Conservation (phyloP, 2,888 invertebrate genomes). For the Cabera pusaria region DNA sequence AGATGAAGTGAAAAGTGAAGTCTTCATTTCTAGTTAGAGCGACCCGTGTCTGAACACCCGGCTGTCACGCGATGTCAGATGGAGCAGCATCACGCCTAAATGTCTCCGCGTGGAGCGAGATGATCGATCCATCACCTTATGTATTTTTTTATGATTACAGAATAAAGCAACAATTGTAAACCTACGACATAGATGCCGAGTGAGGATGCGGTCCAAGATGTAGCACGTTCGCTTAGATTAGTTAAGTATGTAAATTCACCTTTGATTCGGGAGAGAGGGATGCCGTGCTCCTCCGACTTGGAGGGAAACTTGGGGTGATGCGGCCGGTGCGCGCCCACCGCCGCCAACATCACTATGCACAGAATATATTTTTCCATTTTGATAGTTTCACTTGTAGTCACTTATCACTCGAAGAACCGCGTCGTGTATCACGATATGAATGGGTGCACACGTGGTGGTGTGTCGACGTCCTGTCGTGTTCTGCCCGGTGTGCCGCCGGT, state of each 20-base stretch:
- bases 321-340: conserved; percentile 48
- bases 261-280: conserved; percentile 36
- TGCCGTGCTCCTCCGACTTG: conserved; percentile 42
- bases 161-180: conserved; percentile 7
- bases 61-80: no score
- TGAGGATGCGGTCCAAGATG: no score
- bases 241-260: no score
- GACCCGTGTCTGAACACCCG: no score
- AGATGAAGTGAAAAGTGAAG: no score
- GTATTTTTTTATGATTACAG: no score
- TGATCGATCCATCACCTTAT: no score
- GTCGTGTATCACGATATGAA: no score
- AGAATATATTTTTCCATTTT: conserved; percentile 62
- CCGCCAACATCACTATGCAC: conserved; percentile 56
- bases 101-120: no score
- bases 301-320: conserved; percentile 65
- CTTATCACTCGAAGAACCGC: conserved; percentile 20
- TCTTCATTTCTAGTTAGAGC: no score
- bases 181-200: no score
- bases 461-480: conserved; percentile 58
- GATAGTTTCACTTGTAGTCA: conserved; percentile 37
- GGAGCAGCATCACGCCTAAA: conserved; percentile 25
- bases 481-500: conserved; percentile 51
- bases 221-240: no score
- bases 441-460: conserved; percentile 54